These are phyloP conservation scores for Agelas oroides DNA, from an alignment of 37 sponge, comb jelly and placozoan species.

Conservation along the genomic window DNA sequence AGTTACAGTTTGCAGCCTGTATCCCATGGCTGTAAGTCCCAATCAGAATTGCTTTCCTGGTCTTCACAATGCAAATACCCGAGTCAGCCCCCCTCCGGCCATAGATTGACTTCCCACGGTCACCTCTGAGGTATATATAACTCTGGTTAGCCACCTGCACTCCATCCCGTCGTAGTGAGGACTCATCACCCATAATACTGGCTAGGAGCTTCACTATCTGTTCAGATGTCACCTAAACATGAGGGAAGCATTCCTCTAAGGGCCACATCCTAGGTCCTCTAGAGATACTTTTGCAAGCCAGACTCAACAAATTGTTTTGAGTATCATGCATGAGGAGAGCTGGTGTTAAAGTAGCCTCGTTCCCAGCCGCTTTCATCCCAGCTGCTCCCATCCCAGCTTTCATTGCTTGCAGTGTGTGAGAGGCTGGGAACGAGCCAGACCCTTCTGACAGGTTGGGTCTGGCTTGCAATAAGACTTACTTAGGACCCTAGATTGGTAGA, in stretches of 20 bases:
- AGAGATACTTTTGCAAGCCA: no score
- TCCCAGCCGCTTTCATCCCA: no score
- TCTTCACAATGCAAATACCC: slow-evolving; percentile 73
- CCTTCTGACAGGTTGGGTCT: no score
- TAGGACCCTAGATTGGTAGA: no score
- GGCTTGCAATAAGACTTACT: no score
- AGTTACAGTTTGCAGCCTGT: slow-evolving; percentile 69
- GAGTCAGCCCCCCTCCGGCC: slow-evolving; percentile 66
- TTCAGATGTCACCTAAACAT: slow-evolving; percentile 52
- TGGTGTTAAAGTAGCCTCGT: no score
- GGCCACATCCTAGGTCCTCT: background rate
- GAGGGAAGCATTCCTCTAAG: background rate
- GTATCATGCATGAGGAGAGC: no score
- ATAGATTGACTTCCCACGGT: slow-evolving; percentile 50
- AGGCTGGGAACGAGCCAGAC: no score
- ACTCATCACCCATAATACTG: slow-evolving; percentile 68
- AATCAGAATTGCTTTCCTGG: slow-evolving; percentile 57
- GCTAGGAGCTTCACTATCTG: slow-evolving; percentile 59
- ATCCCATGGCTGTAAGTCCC: slow-evolving; percentile 76
- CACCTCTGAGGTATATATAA: slow-evolving; percentile 50
- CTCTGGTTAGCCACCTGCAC: slow-evolving; percentile 58
- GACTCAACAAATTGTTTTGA: no score
- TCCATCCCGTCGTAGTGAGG: slow-evolving; percentile 34
- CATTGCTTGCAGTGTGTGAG: no score
- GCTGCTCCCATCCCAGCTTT: no score